A percentile compares a stretch with the other conserved stretches of the same genome.
Evolutionary conservation across 53 echinoderm and acorn worm genomes (phyloP).

Genomic region (Antedon mediterranea): DNA sequence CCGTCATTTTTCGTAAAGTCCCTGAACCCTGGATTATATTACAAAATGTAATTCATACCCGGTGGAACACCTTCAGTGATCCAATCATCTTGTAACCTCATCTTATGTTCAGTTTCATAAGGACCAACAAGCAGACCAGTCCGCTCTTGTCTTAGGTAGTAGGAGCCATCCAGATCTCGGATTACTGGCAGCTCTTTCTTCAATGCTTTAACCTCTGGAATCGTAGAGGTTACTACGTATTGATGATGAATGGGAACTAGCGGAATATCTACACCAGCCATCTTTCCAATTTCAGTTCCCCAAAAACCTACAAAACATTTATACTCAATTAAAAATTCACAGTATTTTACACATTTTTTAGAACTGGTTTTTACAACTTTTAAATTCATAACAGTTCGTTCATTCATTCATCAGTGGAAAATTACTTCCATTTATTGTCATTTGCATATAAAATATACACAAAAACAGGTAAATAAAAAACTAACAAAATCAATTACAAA

Average conservation of each 20-base stretch:
- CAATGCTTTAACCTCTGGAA: slow-evolving; percentile 80
- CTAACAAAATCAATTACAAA: too few relatives aligned
- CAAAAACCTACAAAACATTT: slow-evolving; percentile 84
- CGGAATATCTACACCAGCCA: slow-evolving; percentile 62
- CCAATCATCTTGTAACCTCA: slow-evolving; percentile 84
- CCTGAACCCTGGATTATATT: too few relatives aligned
- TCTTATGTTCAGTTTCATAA: slow-evolving; percentile 75
- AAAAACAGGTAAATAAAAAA: too few relatives aligned
- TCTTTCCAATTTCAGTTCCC: slow-evolving; percentile 67
- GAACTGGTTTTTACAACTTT: too few relatives aligned
- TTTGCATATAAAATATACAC: too few relatives aligned
- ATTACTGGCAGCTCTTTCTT: slow-evolving; percentile 72
- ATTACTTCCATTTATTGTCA: too few relatives aligned
- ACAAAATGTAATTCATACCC: too few relatives aligned
- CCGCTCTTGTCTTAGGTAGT: slow-evolving; percentile 78
- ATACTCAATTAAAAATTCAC: neutral
- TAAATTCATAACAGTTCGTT: too few relatives aligned
- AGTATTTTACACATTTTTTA: too few relatives aligned
- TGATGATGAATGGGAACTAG: slow-evolving; percentile 88
- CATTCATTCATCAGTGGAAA: too few relatives aligned
- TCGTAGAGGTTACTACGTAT: slow-evolving; percentile 82
- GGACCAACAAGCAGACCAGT: slow-evolving; percentile 80
- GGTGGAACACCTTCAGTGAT: slow-evolving; percentile 69
- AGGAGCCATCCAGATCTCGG: slow-evolving; percentile 84
- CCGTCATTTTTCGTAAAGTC: too few relatives aligned